Base-by-base conservation (phyloP, 2,113 vertebrate species). In the Peromyscus californicus region DNA sequence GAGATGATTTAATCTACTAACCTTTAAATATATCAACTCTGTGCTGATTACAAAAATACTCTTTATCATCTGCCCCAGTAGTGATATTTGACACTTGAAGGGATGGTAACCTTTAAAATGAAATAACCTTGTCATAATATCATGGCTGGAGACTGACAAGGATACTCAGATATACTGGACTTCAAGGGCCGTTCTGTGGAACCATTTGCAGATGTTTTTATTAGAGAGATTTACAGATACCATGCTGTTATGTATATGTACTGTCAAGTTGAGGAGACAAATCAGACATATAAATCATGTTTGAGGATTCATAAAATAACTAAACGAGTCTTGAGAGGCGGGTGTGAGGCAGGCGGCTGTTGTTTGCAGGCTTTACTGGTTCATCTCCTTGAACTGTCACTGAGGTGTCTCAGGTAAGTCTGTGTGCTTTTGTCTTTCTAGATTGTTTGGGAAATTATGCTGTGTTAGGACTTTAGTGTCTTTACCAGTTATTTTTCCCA, bases 81-180 rank as follows among this genome's bases (percentile, higher is more conserved):
- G 74, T 97, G 94, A 83, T 94, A 75, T 36, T 75, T 97, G 93
- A 70, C 95, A 97, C 82, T 80, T 93, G 91, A 97, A 84, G 74
- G 94, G 89, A 93, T 94, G 74, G 74, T 96, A 96, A 96, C 89
- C 89, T 98, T 98, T 98, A 96, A 97, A 97, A 94, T 95, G 96
- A 98, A 97, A 94, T 97, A 96, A 93, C 93, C 91, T 65, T 96
- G 89, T 96, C 96, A 94, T 98, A 94, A 95, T 93, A 91, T 89
- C 85, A 80, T 89, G 79, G 69, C 78, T 90, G 93, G 75, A 97
- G 93, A 84, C 82, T 96, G 93, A 97, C 93, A 97, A 78, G 74
- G 86, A 70, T 93, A 90, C 89, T 96, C 91, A 97, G 91, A 59
- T 90, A 94, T 31, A 83, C 82, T 91, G 94, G 93, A 93, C 91